Evolutionary conservation across 2,888 invertebrate species (phyloP).

Genomic region (Hypolimnas misippus): DNA sequence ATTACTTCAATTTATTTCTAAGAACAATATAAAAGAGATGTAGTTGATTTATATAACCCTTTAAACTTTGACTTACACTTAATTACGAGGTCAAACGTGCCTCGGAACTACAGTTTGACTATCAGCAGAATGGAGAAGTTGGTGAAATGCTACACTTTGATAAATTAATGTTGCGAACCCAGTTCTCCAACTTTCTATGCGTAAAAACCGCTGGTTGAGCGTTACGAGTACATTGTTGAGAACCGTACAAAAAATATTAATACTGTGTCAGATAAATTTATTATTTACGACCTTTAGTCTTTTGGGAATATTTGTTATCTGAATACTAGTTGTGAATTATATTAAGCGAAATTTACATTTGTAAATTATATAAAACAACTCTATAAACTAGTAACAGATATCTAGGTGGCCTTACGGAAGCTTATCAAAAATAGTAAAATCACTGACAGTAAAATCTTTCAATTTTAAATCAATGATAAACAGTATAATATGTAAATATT

Average conservation of each 20-base stretch:
- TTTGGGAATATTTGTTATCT: no score
- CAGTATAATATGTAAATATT: no score
- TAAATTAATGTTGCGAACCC: slow-evolving; percentile 27
- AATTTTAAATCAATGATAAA: no score
- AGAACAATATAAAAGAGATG: slow-evolving; percentile 25
- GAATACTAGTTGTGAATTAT: not conserved
- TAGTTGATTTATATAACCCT: slow-evolving; percentile 34
- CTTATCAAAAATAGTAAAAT: no score
- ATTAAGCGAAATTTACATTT: no score
- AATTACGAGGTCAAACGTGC: slow-evolving; percentile 37
- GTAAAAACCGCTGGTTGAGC: slow-evolving; percentile 25
- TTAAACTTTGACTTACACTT: slow-evolving; percentile 35
- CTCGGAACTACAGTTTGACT: slow-evolving; percentile 25
- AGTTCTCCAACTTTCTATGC: slow-evolving; percentile 29
- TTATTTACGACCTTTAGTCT: not conserved
- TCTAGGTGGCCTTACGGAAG: no score
- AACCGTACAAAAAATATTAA: not conserved
- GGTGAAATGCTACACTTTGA: slow-evolving; percentile 34
- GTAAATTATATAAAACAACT: no score
- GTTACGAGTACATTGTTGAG: not conserved
- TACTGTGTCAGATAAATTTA: not conserved
- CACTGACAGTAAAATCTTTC: no score
- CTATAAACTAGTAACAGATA: no score
- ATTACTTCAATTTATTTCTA: not conserved
- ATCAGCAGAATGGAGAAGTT: slow-evolving; percentile 27